phyloP scores from a whole-genome alignment of 1,140 invertebrate species.

The Bradysia coprophila region DNA sequence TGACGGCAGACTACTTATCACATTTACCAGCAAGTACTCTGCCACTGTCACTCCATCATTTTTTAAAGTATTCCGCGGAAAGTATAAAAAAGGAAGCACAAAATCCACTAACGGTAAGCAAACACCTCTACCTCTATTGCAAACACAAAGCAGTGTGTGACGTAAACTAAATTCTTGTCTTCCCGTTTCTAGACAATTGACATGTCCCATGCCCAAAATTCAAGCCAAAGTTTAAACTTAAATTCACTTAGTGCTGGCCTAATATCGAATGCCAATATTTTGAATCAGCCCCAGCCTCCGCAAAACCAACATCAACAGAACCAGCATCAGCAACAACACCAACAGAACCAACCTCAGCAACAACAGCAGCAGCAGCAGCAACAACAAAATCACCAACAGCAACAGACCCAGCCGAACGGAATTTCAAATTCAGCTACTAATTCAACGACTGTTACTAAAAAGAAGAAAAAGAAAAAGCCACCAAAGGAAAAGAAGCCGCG shows the following conservation, averaged over 20 bases:
- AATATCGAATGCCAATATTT: not conserved
- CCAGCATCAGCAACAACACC: slow-evolving; percentile 1
- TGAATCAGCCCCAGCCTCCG: slow-evolving; percentile 10
- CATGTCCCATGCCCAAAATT: slow-evolving; percentile 16
- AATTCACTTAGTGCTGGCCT: slow-evolving; percentile 15
- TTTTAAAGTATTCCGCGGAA: slow-evolving; percentile 65
- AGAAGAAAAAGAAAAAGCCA: slow-evolving; percentile 67
- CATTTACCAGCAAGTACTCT: slow-evolving; percentile 51
- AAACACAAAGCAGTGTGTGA: not conserved
- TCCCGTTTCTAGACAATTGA: slow-evolving; percentile 1
- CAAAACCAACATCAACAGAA: slow-evolving; percentile 7
- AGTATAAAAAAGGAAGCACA: slow-evolving; percentile 49
- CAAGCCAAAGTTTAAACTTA: slow-evolving; percentile 19
- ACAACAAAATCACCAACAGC: slow-evolving; percentile 2
- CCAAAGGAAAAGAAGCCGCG: slow-evolving; percentile 60
- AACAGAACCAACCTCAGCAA: slow-evolving; percentile 7
- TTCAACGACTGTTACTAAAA: slow-evolving; percentile 32
- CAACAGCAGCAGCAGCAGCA: slow-evolving; percentile 13
- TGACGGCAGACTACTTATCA: slow-evolving; percentile 62
- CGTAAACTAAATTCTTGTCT: not conserved
- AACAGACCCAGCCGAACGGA: not conserved
- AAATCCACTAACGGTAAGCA: slow-evolving; percentile 13
- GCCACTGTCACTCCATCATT: slow-evolving; percentile 61
- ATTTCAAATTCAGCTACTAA: not conserved
- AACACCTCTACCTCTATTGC: no score